Evolutionary conservation across 2,888 invertebrate species (phyloP).

Genomic region (Anodontia alba): DNA sequence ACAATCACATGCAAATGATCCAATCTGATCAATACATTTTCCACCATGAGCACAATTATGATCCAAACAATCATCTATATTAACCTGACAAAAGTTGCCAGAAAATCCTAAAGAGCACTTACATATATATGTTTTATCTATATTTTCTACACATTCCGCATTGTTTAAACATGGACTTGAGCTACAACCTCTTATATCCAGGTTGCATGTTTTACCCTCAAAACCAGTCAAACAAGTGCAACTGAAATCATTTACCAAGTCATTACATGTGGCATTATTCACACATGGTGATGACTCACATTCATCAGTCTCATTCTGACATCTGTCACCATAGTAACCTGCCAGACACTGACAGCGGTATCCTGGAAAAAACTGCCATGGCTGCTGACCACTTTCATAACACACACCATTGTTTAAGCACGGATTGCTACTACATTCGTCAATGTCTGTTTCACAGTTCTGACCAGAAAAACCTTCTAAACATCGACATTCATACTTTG

Average conservation of each 20-base stretch:
- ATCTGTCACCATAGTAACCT: constrained; percentile 66
- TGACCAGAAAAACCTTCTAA: constrained; percentile 71
- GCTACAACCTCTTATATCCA: constrained; percentile 95
- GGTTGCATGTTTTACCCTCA: constrained; percentile 88
- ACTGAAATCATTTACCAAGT: constrained; percentile 86
- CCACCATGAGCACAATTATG: constrained; percentile 67
- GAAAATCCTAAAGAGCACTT: constrained; percentile 61
- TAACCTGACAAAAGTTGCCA: constrained; percentile 65
- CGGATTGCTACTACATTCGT: constrained; percentile 97
- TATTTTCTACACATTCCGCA: constrained; percentile 89
- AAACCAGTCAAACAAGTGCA: constrained; percentile 86
- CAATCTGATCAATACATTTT: constrained; percentile 64
- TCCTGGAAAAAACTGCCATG: constrained; percentile 68
- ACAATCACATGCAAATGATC: constrained; percentile 68
- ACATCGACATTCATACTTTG: constrained; percentile 65
- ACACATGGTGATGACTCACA: constrained; percentile 67
- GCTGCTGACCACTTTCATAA: constrained; percentile 87
- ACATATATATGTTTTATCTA: constrained; percentile 58
- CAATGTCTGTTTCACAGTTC: constrained; percentile 88
- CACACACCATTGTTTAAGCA: constrained; percentile 98
- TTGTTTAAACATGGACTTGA: constrained; percentile 97
- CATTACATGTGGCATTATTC: constrained; percentile 68
- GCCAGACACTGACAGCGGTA: constrained; percentile 65
- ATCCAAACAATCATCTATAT: constrained; percentile 73
- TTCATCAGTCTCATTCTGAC: constrained; percentile 67